Percentiles rank a stretch among this genome's conserved stretches.
These are phyloP conservation scores for Oenanthe melanoleuca DNA, from an alignment of 2,113 vertebrate species.

Conservation along the genomic window DNA sequence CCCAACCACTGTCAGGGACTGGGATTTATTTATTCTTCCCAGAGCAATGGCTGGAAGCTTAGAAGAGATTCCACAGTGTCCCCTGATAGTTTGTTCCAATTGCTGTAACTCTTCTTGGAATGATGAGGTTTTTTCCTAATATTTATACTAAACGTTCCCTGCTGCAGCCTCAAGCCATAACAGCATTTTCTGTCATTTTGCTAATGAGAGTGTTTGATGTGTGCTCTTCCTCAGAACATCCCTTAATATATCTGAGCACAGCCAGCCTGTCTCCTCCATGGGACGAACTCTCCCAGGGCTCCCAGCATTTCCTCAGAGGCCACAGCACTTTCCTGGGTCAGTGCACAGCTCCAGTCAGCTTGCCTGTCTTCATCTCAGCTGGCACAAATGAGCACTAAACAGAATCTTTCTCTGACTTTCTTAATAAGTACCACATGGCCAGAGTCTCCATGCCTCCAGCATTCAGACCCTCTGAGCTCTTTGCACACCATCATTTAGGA, in stretches of 20 bases:
- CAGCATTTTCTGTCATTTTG: constrained; percentile 57
- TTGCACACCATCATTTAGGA: background rate
- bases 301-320: constrained; percentile 18
- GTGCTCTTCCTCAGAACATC: constrained; percentile 26
- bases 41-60: constrained; percentile 7
- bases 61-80: constrained; percentile 45
- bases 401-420: background rate
- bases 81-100: constrained; percentile 54
- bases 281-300: background rate
- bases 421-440: constrained; percentile 16
- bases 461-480: background rate
- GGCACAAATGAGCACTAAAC: constrained; percentile 3
- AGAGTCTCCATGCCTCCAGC: background rate
- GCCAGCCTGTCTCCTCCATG: background rate
- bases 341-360: background rate
- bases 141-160: constrained; percentile 64
- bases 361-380: constrained; percentile 47
- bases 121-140: constrained; percentile 40
- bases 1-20: background rate
- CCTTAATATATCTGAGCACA: constrained; percentile 4
- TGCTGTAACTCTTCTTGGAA: constrained; percentile 62
- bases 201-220: constrained; percentile 39
- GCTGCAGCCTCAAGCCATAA: constrained; percentile 56
- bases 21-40: constrained; percentile 52
- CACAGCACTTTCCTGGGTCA: background rate